phyloP scores from a whole-genome alignment of 2,797 vertebrate genomes.

The Eutrigla gurnardus region DNA sequence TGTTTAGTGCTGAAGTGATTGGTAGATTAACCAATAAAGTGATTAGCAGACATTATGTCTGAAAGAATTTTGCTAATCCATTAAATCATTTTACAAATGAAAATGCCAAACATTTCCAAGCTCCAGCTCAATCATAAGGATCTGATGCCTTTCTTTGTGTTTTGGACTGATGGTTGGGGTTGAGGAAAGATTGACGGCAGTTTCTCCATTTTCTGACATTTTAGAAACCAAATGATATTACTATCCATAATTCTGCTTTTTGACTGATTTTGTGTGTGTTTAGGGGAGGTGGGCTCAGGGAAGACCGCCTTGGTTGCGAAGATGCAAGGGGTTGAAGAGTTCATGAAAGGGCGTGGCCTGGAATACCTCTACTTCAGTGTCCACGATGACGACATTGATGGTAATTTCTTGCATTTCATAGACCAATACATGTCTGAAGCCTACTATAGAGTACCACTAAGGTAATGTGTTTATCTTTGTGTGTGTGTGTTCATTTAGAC shows the following conservation, averaged over 20 bases:
- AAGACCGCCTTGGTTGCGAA: slow-evolving; percentile 98
- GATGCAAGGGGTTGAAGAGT: slow-evolving; percentile 95
- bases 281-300: slow-evolving; percentile 97
- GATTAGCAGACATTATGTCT: background rate
- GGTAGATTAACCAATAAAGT: background rate
- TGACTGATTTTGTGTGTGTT: slow-evolving; percentile 18
- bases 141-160: background rate
- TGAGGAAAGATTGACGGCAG: background rate
- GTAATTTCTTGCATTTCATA: slow-evolving; percentile 75
- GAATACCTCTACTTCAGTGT: slow-evolving; percentile 98
- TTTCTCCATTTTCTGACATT: background rate
- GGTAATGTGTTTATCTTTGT: slow-evolving; percentile 13
- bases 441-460: background rate
- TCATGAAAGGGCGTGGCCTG: slow-evolving; percentile 97
- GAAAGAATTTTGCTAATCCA: background rate
- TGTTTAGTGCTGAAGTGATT: background rate
- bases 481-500: slow-evolving; percentile 81
- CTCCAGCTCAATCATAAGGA: background rate
- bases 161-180: background rate
- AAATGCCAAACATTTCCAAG: background rate
- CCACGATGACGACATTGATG: slow-evolving; percentile 97
- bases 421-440: slow-evolving; percentile 1
- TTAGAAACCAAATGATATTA: background rate
- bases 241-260: background rate
- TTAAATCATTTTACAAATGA: background rate